Base-by-base conservation (phyloP, 2,888 invertebrate species). In the Cerastoderma edule region DNA sequence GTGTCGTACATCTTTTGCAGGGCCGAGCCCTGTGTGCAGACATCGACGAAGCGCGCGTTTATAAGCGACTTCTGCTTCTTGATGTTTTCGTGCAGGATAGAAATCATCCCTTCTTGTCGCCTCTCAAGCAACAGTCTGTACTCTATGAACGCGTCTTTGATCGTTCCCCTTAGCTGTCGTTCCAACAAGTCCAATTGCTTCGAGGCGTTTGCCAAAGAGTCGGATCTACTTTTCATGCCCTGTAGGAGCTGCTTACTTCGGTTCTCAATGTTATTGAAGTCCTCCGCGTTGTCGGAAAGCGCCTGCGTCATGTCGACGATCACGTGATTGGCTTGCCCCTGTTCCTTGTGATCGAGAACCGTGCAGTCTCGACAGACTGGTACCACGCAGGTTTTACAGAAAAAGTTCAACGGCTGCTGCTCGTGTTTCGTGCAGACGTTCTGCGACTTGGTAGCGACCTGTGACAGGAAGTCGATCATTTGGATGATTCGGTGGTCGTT, bases 281-380 rank as follows among this genome's bases (percentile, higher is more conserved):
- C 87, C 4, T 84, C 85, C 0, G 87, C 83, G 56, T 84, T 89
- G 57, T 89, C 89, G 39, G 72, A 85, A 28, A 90, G 60, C 1
- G 89, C 89, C 32, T 88, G 83, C 27, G 87, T 75, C 4, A 89
- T 85, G 65, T 90, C 90, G 53, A 87, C 87, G 57, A 90, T 89
- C 16, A 72, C 80, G 77, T 90, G 90, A 65, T 88, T 87, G 28
- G 86, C 85, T 30, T 87, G 85, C n/a, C 86, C 86, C 28, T 87
- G 85, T 71, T 90, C 90, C 66, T 89, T 90, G 75, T 90, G 90
- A 70, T 90, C 90, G 8, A 90, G 76, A 27, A 90, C 88, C 0
- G 90, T 90, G 70, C 90, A 90, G 83, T 90, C 90, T 4, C 89
- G 73, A 63, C 90, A 90, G 13, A 90, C 88, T 0, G 90, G 90